Conservation (phyloP, 2,888 invertebrate species). For the Andrena dorsata region DNA sequence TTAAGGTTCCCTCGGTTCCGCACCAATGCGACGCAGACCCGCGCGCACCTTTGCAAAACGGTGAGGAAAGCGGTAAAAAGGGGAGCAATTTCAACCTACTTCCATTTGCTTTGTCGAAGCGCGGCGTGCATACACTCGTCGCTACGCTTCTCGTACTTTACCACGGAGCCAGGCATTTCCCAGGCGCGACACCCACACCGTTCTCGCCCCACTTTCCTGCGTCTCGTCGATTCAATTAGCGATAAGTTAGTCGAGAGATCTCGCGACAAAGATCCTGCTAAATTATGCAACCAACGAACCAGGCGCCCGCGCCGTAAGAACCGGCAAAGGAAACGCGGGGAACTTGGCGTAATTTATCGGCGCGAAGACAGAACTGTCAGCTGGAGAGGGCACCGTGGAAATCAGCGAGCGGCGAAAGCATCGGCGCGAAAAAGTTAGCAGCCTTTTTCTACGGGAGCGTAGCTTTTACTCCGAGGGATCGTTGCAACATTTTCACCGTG, state of each 20-base stretch:
- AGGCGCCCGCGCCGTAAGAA: not conserved
- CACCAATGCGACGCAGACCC: not conserved
- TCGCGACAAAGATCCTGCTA: not conserved
- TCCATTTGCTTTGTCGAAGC: conserved; percentile 52
- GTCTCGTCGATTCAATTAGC: conserved; percentile 23
- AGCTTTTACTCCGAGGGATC: too few relatives aligned
- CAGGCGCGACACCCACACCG: not conserved
- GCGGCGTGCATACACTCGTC: not conserved
- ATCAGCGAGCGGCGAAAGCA: not conserved
- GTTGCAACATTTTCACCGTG: too few relatives aligned
- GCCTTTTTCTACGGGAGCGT: too few relatives aligned
- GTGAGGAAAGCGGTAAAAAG: conserved; percentile 7
- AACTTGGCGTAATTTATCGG: conserved; percentile 9
- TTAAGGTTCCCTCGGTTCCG: not conserved
- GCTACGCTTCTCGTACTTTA: not conserved
- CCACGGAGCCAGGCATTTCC: not conserved
- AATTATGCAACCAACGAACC: conserved; percentile 13
- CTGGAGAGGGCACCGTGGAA: too few relatives aligned
- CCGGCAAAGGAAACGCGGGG: not conserved
- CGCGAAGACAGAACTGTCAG: not conserved
- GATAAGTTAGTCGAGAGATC: conserved; percentile 20
- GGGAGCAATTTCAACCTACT: conserved; percentile 41
- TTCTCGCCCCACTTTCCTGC: not conserved
- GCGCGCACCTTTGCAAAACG: not conserved
- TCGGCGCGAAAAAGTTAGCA: too few relatives aligned